Conservation (phyloP, 2,797 vertebrate species). For the Adrianichthys oophorus region DNA sequence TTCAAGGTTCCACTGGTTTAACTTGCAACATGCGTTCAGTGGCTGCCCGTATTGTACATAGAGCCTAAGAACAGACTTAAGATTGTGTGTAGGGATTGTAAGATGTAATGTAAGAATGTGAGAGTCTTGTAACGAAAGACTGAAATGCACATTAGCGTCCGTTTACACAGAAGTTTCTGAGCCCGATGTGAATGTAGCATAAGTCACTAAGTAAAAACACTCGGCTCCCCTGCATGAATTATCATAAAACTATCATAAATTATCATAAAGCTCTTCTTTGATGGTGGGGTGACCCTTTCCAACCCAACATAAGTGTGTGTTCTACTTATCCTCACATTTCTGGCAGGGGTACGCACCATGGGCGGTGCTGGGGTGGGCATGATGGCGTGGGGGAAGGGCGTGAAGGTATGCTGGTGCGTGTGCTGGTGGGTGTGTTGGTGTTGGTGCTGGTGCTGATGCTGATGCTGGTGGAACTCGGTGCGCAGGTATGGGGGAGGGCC, state of each 20-base stretch:
- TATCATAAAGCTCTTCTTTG: slow-evolving; percentile 1
- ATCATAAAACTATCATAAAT: slow-evolving; percentile 11
- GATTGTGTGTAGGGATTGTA: too few species aligned
- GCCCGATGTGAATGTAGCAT: too few species aligned
- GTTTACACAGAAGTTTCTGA: too few species aligned
- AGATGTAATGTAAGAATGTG: too few species aligned
- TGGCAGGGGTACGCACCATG: slow-evolving; percentile 98
- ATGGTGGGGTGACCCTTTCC: slow-evolving; percentile 5
- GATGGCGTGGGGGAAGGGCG: slow-evolving; percentile 96
- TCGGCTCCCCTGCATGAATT: slow-evolving; percentile 10
- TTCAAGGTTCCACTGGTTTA: too few species aligned
- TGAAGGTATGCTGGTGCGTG: slow-evolving; percentile 99
- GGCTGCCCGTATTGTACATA: too few species aligned
- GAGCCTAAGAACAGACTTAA: too few species aligned
- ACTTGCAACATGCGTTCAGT: too few species aligned
- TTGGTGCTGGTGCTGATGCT: slow-evolving; percentile 92
- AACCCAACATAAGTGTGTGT: slow-evolving; percentile 69
- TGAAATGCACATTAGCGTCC: too few species aligned
- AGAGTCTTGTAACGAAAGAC: too few species aligned
- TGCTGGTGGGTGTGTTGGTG: slow-evolving; percentile 99
- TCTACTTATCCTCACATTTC: slow-evolving; percentile 98
- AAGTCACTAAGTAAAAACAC: too few species aligned
- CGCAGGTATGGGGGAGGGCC: slow-evolving; percentile 94
- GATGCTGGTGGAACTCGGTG: slow-evolving; percentile 98
- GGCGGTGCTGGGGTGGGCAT: slow-evolving; percentile 98